A percentile compares a stretch with the other conserved stretches of the same genome.
phyloP scores from a whole-genome alignment of 2,113 vertebrate species.

The Eira barbara region DNA sequence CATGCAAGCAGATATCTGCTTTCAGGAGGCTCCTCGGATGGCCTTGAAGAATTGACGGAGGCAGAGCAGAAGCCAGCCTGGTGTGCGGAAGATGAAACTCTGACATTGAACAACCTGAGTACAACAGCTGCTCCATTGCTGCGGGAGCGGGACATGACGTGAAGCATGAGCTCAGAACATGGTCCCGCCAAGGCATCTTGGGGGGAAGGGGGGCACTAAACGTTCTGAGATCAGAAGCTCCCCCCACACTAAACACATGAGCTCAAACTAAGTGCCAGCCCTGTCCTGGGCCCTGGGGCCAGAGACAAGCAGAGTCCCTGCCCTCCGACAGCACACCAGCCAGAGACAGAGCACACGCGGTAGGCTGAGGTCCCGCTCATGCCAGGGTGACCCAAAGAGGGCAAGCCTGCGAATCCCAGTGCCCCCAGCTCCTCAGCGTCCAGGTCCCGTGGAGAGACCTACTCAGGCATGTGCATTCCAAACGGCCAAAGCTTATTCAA shows the following conservation, averaged over 20 bases:
- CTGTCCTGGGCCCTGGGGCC: too few relatives aligned
- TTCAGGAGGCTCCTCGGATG: background rate
- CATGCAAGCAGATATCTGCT: background rate
- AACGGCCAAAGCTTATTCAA: background rate
- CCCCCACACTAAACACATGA: rapidly evolving
- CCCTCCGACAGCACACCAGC: background rate
- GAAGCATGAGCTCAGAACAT: background rate
- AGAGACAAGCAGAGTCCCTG: background rate
- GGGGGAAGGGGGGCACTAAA: rapidly evolving
- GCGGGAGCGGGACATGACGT: background rate
- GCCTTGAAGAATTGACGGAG: background rate
- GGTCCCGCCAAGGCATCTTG: rapidly evolving
- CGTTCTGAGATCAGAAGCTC: rapidly evolving
- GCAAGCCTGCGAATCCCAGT: background rate
- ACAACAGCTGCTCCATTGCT: background rate
- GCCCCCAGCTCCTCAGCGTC: background rate
- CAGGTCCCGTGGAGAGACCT: background rate
- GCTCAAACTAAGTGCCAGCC: background rate
- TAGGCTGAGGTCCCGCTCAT: background rate
- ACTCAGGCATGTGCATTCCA: background rate
- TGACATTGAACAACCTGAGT: background rate
- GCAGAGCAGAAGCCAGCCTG: background rate
- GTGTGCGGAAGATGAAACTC: background rate
- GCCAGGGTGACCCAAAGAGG: background rate
- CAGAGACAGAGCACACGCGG: too few relatives aligned